Evolutionary conservation across 2,888 invertebrate species (phyloP).

Genomic region (Drosophila greeni): DNA sequence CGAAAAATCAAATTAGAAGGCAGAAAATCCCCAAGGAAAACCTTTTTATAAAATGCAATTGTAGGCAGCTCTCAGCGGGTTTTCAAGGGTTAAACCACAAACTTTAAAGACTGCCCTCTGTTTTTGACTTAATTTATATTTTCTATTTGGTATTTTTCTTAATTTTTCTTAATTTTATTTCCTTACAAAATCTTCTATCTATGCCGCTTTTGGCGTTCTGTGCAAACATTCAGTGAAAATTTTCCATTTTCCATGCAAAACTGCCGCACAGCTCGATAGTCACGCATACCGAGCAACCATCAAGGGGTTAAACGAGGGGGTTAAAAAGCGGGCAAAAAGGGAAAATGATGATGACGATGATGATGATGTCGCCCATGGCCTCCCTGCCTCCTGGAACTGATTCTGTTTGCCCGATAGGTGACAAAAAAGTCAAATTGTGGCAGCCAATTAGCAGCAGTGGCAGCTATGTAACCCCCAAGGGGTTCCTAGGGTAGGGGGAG

Average conservation of each 20-base stretch:
- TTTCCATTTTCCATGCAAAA: constrained; percentile 72
- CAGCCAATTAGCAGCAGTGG: constrained; percentile 68
- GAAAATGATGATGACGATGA: constrained; percentile 19
- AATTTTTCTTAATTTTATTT: neutral
- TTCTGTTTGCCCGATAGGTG: constrained; percentile 69
- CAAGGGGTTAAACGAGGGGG: constrained; percentile 20
- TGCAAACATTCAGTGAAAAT: constrained; percentile 66
- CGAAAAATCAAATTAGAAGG: constrained; percentile 45
- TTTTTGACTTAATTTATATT: neutral
- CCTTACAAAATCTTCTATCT: neutral
- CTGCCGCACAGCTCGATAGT: constrained; percentile 69
- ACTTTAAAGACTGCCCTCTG: neutral
- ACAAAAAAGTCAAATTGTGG: constrained; percentile 73
- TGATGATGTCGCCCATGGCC: constrained; percentile 37
- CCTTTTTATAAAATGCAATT: constrained; percentile 52
- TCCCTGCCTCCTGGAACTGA: constrained; percentile 51
- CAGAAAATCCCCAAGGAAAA: constrained; percentile 42
- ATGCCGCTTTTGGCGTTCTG: constrained; percentile 31
- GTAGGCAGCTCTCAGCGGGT: constrained; percentile 30
- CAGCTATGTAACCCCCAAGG: constrained; percentile 27
- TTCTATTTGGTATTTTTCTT: neutral
- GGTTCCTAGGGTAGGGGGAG: too few species aligned
- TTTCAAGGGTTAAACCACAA: neutral
- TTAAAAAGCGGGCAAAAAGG: neutral
- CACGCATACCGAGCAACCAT: constrained; percentile 53